Conservation (phyloP, 2,797 vertebrate species). For the Zalophus californianus region DNA sequence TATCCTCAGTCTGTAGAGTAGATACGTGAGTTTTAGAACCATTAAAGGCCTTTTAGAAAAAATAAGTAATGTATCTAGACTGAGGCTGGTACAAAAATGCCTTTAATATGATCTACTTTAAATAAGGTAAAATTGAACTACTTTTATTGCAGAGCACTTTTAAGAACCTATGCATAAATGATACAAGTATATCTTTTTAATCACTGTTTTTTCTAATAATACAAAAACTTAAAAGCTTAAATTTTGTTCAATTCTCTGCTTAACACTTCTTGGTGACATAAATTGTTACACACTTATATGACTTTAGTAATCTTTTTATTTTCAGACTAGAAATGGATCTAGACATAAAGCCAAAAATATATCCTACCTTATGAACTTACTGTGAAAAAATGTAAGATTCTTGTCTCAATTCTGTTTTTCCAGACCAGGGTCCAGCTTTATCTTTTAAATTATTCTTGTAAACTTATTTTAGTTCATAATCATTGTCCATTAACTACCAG, state of each 20-base stretch:
- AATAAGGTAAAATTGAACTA: not conserved
- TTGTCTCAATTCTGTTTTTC: not conserved
- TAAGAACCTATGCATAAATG: constrained; percentile 40
- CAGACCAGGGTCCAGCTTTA: not conserved
- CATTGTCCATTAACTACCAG: too few species aligned
- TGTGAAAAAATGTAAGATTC: not conserved
- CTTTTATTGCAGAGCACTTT: constrained; percentile 10
- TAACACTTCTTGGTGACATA: not conserved
- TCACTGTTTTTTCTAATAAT: constrained; percentile 28
- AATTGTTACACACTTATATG: not conserved
- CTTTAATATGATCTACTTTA: constrained; percentile 24
- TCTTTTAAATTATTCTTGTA: not conserved
- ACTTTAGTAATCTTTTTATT: not conserved
- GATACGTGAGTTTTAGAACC: not conserved
- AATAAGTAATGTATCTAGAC: not conserved
- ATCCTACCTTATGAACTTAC: not conserved
- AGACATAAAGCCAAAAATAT: not conserved
- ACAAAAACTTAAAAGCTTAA: constrained; percentile 28
- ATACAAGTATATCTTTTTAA: constrained; percentile 45
- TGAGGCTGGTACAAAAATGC: not conserved
- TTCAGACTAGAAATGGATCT: not conserved
- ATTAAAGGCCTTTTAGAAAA: constrained; percentile 15
- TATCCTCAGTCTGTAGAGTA: not conserved
- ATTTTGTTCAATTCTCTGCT: not conserved
- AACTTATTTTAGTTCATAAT: not conserved